These are phyloP conservation scores for Sweltsa coloradensis DNA, from an alignment of 1,140 invertebrate genomes.

Conservation along the genomic window DNA sequence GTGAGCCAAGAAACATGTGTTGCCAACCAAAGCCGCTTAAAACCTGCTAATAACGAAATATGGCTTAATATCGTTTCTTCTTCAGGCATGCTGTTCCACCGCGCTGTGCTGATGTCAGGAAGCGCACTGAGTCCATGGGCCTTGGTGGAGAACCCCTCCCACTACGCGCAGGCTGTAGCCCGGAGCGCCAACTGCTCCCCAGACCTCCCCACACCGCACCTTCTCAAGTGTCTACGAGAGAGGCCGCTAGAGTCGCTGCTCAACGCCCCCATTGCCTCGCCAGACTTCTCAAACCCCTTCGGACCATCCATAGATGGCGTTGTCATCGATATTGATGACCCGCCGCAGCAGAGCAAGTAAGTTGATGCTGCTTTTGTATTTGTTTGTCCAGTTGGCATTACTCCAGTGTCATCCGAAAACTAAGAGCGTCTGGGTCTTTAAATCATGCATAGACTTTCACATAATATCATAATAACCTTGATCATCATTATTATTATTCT, in stretches of 20 bases:
- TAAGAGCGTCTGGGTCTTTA: too few relatives aligned
- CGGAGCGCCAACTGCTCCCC: slow-evolving; percentile 76
- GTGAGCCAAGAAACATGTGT: too few relatives aligned
- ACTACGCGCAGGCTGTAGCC: slow-evolving; percentile 76
- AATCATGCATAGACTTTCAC: too few relatives aligned
- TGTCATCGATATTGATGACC: slow-evolving; percentile 61
- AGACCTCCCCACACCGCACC: slow-evolving; percentile 51
- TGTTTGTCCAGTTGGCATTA: too few relatives aligned
- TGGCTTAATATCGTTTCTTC: too few relatives aligned
- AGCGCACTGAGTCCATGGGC: slow-evolving; percentile 91
- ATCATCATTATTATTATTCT: too few relatives aligned
- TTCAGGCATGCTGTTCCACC: slow-evolving; percentile 83
- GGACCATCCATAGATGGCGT: slow-evolving; percentile 87
- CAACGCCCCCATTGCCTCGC: slow-evolving; percentile 28
- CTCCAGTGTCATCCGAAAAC: too few relatives aligned
- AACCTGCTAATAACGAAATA: too few relatives aligned
- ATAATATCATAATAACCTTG: too few relatives aligned
- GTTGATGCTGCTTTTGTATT: too few relatives aligned
- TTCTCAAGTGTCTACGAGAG: slow-evolving; percentile 74
- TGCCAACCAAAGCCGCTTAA: too few relatives aligned
- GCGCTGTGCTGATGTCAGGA: slow-evolving; percentile 88
- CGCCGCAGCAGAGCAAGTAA: slow-evolving; percentile 28
- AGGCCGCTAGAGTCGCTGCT: slow-evolving; percentile 50
- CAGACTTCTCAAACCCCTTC: slow-evolving; percentile 76
- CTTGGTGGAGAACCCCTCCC: slow-evolving; percentile 71